Base-by-base conservation (phyloP, 2,888 invertebrate species). In the Creontiades dilutus region DNA sequence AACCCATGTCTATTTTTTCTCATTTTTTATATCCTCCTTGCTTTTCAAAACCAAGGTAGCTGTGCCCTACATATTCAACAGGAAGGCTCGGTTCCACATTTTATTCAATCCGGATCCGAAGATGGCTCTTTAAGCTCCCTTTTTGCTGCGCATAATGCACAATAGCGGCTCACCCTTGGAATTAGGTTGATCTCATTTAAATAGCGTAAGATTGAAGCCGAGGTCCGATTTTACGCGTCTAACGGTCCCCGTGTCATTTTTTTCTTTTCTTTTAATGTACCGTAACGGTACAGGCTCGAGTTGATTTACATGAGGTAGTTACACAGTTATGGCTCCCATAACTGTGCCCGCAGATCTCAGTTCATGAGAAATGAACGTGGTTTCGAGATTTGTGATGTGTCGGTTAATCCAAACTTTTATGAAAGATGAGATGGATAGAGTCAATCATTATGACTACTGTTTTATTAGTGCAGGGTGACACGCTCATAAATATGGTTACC, bases 1-100 rank as follows among this genome's bases (percentile, higher is more conserved):
- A 46, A 48, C 82, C 82, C 52, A 52, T 52, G 27, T 82, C 52
- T 82, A 52, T 48, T 82, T 82, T 82, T 82, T 48, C 68, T 68
- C 68, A 23, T 68, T 23, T 23, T 68, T 52, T 16, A n/a, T n/a
- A n/a, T 52, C 52, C 68, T 7, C 37, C 7, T 4, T 2, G 3
- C 37, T 37, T 68, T 68, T 68, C 61, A n/a, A 27, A 27, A 12
- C 68, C 68, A 68, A 68, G 23, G 68, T 23, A 68, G 27, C 68
- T 27, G 5, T 68, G 68, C 68, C 68, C 68, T 68, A 68, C 68
- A 27, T 68, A 68, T 68, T 68, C 68, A 68, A 68, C 68, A 68
- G 27, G 68, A 68, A 2, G 61, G 9, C 23, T 68, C 68, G 27
- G 68, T 68, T 68, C 23, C 68, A 68, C 68, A 27, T 68, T 68